Percentiles rank a stretch among this genome's conserved stretches.
Evolutionary conservation across 1,140 invertebrate species (phyloP).

Genomic region (Neodiprion pinetum): DNA sequence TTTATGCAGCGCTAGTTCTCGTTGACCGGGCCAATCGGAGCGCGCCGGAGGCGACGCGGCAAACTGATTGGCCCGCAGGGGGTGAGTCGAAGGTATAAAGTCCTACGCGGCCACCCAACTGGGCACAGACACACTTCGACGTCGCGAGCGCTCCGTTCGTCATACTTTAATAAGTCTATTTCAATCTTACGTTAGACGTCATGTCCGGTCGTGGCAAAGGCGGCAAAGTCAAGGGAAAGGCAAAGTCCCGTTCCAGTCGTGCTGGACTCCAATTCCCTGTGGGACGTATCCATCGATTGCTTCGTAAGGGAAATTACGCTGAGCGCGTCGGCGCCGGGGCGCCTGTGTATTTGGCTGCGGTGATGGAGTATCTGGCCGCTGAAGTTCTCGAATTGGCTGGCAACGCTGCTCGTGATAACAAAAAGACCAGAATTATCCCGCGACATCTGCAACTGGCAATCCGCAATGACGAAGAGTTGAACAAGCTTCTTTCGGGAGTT

Average conservation of each 20-base stretch:
- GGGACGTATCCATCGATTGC: constrained; percentile 73
- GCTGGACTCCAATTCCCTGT: constrained; percentile 78
- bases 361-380: constrained; percentile 70
- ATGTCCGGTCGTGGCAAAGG: constrained; percentile 70
- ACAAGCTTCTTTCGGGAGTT: constrained; percentile 78
- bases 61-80: no score
- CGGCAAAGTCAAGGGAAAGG: constrained; percentile 69
- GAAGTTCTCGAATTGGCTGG: constrained; percentile 81
- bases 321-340: constrained; percentile 74
- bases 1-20: not conserved
- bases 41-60: no score
- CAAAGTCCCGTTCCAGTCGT: constrained; percentile 68
- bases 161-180: not conserved
- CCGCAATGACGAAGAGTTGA: constrained; percentile 86
- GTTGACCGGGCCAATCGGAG: no score
- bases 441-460: constrained; percentile 85
- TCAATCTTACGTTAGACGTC: not conserved
- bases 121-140: not conserved
- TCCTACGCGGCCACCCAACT: no score
- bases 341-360: constrained; percentile 75
- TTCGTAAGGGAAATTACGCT: constrained; percentile 76
- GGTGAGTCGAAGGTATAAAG: no score
- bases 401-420: constrained; percentile 76
- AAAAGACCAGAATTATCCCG: constrained; percentile 76
- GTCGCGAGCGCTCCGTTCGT: not conserved